These are phyloP conservation scores for Magallana gigas DNA, from an alignment of 1,140 invertebrate species.

Conservation along the genomic window DNA sequence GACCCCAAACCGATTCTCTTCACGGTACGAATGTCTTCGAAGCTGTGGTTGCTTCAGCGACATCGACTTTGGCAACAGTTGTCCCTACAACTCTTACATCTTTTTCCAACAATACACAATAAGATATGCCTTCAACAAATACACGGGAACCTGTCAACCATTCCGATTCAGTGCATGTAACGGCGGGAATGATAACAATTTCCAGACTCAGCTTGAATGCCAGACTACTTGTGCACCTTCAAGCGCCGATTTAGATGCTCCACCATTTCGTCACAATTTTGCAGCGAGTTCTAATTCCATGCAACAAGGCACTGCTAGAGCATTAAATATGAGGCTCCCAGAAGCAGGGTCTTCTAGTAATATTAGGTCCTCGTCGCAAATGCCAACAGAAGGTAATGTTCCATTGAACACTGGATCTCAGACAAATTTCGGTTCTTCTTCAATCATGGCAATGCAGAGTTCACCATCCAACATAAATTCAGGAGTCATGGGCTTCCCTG, in stretches of 20 bases:
- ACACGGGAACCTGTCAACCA: neutral
- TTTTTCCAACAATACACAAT: neutral
- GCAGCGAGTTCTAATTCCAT: no score
- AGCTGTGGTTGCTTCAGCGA: neutral
- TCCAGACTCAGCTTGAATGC: neutral
- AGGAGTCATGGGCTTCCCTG: neutral
- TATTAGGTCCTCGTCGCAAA: no score
- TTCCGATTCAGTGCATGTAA: neutral
- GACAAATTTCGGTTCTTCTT: neutral
- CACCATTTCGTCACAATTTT: neutral
- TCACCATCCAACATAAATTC: neutral
- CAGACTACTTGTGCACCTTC: neutral
- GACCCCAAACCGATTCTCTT: neutral
- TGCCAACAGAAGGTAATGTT: no score
- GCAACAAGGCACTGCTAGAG: no score
- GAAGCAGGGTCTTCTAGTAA: no score
- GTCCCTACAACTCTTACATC: neutral
- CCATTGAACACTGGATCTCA: neutral
- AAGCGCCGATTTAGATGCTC: neutral
- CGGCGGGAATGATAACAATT: neutral
- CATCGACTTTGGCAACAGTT: slow-evolving; percentile 11
- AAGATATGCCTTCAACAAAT: slow-evolving; percentile 2
- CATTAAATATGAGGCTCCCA: no score
- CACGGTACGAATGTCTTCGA: neutral
- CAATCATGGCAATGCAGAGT: neutral